Evolutionary conservation across 2,888 invertebrate species (phyloP).

Genomic region (Athalia rosae): DNA sequence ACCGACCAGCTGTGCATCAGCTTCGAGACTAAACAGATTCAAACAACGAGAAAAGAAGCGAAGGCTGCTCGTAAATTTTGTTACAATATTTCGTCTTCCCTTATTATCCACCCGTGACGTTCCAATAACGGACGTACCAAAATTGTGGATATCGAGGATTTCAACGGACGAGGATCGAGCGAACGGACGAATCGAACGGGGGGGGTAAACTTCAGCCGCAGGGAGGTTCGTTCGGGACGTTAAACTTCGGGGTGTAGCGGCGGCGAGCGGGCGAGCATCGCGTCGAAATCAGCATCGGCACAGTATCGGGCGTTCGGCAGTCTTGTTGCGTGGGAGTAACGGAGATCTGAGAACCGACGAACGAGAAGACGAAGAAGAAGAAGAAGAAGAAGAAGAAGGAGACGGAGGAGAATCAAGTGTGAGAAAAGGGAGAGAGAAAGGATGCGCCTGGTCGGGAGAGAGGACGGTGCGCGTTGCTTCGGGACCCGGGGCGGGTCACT

Average conservation of each 20-base stretch:
- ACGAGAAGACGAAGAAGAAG: neutral
- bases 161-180: neutral
- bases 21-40: conserved; percentile 4
- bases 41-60: neutral
- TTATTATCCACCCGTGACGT: neutral
- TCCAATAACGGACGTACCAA: too few species aligned
- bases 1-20: conserved; percentile 20
- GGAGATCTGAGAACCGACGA: neutral
- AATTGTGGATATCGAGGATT: neutral
- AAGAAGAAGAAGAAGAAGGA: neutral
- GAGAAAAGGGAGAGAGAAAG: conserved; percentile 3
- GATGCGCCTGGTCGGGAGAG: neutral
- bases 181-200: neutral
- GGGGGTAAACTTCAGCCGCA: conserved; percentile 23
- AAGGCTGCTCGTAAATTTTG: conserved; percentile 8
- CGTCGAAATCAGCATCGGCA: too few species aligned
- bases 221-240: neutral
- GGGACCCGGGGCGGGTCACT: conserved; percentile 50
- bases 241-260: neutral
- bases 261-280: neutral
- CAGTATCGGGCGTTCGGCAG: too few species aligned
- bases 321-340: too few species aligned
- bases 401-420: conserved; percentile 35
- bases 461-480: neutral
- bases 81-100: conserved; percentile 6